Evolutionary conservation across 2,797 vertebrate genomes (phyloP).

Genomic region (Uromys caudimaculatus): DNA sequence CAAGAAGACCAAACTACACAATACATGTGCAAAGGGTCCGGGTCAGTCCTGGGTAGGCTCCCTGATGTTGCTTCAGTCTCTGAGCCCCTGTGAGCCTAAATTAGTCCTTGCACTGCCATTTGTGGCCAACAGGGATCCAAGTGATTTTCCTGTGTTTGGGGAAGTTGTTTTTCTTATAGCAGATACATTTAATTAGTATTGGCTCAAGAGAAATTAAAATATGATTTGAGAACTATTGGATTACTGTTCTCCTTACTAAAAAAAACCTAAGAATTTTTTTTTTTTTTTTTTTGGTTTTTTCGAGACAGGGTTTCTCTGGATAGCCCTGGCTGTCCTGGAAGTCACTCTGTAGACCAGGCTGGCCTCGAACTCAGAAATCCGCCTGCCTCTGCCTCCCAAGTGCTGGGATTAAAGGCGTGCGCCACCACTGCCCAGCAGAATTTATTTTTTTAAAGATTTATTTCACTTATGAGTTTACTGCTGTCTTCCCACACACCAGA

Average conservation of each 20-base stretch:
- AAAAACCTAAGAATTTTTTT: not conserved
- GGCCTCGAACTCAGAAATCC: too few relatives aligned
- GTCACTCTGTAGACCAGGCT: too few relatives aligned
- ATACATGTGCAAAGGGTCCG: not conserved
- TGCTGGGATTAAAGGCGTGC: too few relatives aligned
- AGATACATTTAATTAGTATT: not conserved
- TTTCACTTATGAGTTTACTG: too few relatives aligned
- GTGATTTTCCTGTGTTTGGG: not conserved
- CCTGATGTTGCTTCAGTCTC: not conserved
- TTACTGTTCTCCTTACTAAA: constrained; percentile 6
- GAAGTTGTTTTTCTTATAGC: constrained; percentile 2
- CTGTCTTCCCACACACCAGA: too few relatives aligned
- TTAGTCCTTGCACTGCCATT: constrained; percentile 51
- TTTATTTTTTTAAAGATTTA: too few relatives aligned
- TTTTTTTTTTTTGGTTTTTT: too few relatives aligned
- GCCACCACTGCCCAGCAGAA: too few relatives aligned
- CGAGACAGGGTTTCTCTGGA: too few relatives aligned
- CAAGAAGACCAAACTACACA: not conserved
- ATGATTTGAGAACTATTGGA: not conserved
- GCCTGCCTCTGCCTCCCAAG: too few relatives aligned
- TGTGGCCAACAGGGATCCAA: constrained; percentile 34
- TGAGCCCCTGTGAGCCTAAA: not conserved
- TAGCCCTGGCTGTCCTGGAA: too few relatives aligned
- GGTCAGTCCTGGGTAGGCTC: not conserved
- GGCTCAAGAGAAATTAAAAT: constrained; percentile 51